These are phyloP conservation scores for Falco cherrug DNA, from an alignment of 2,797 vertebrate genomes.

Conservation along the genomic window DNA sequence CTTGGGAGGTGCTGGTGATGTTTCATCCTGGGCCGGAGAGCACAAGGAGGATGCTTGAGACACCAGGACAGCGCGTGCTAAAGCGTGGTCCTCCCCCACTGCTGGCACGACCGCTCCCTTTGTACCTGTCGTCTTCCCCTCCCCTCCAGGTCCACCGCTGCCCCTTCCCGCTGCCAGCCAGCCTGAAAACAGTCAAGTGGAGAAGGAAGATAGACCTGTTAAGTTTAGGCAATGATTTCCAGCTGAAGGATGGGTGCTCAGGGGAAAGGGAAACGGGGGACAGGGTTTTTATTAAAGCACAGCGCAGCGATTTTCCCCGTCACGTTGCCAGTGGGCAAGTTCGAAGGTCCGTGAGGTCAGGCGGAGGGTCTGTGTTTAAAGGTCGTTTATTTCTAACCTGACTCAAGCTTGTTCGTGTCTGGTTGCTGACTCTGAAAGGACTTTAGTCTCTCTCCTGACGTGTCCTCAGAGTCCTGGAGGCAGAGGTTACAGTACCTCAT, in stretches of 20 bases:
- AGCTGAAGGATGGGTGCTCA: not conserved
- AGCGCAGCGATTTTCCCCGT: not conserved
- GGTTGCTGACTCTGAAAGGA: conserved; percentile 6
- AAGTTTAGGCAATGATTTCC: not conserved
- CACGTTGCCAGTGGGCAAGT: not conserved
- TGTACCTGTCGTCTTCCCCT: not conserved
- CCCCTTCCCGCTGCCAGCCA: not conserved
- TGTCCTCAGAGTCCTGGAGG: not conserved
- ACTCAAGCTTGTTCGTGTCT: not conserved
- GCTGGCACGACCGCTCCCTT: not conserved
- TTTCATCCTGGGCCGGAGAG: not conserved
- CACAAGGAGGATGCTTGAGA: not conserved
- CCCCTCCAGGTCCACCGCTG: not conserved
- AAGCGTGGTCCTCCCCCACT: not conserved
- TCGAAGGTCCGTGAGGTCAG: not conserved
- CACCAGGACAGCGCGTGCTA: not conserved
- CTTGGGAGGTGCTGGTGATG: not conserved
- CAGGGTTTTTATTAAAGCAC: not conserved
- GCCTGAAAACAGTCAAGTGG: not conserved
- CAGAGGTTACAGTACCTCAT: fast-evolving
- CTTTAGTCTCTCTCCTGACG: not conserved
- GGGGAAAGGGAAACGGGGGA: not conserved
- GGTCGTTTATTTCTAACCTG: conserved; percentile 5
- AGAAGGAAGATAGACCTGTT: not conserved
- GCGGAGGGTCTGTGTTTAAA: not conserved